phyloP scores from a whole-genome alignment of 2,797 vertebrate genomes.

The Babyrousa celebensis region DNA sequence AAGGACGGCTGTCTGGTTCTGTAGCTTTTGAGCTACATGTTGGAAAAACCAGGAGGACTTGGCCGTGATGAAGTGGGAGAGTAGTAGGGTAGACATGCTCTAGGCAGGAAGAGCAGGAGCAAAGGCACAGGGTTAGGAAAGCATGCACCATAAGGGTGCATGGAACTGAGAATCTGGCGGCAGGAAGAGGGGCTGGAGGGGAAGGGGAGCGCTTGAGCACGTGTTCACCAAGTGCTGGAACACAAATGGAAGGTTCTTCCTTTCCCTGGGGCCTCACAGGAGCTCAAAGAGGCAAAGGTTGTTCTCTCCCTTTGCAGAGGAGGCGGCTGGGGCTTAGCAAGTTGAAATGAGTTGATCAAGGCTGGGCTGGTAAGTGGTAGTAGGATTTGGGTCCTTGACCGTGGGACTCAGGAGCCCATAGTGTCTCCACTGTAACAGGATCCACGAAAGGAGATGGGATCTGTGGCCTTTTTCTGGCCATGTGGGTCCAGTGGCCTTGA shows the following conservation, averaged over 20 bases:
- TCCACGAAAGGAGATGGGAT: neutral
- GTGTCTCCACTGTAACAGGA: neutral
- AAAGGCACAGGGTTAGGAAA: neutral
- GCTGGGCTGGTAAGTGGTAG: neutral
- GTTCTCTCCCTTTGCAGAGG: neutral
- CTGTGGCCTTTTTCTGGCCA: neutral
- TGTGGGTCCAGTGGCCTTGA: neutral
- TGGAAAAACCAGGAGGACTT: slow-evolving; percentile 11
- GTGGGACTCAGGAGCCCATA: neutral
- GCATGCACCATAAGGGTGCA: neutral
- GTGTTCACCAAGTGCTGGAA: neutral
- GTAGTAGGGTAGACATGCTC: neutral
- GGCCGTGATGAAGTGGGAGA: neutral
- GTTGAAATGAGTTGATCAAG: slow-evolving; percentile 47
- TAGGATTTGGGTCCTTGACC: slow-evolving; percentile 9
- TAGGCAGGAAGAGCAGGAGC: neutral
- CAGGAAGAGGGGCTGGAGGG: neutral
- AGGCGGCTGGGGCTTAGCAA: neutral
- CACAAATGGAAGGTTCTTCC: neutral
- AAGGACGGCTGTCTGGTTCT: neutral
- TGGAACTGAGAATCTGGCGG: neutral
- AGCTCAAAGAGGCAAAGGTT: neutral
- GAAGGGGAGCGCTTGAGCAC: neutral
- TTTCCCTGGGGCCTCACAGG: neutral
- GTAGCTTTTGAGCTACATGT: neutral